Base-by-base conservation (phyloP, 2,888 invertebrate genomes). In the Meliscaeva auricollis region DNA sequence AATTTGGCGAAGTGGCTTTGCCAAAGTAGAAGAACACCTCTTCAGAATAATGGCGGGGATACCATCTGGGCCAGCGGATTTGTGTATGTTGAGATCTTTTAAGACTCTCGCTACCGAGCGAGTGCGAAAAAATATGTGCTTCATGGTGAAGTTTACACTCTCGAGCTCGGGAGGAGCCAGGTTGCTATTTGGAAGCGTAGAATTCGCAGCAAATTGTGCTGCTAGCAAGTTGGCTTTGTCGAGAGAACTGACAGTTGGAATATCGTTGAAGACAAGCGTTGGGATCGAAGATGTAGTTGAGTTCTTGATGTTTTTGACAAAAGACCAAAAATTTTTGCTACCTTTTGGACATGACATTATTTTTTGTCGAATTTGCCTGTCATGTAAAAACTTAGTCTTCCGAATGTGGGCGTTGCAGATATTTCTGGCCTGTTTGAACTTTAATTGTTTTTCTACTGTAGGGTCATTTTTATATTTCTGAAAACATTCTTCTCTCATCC, bases 31-130 rank as follows among this genome's bases (percentile, higher is more conserved):
- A 52, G 52, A 52, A 56, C 70, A 48, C 48, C 58, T 72, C 72
- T 58, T 58, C 72, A 60, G 35, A 72, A 69, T 7, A 17, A 69
- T 26, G 9, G 69, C 46, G 58, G 60, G 9, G 15, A 60, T 60
- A 72, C 58, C 58, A 72, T 50, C 72, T 17, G 32, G 46, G 7
- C 58, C 58, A 72, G 46, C 72, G 58, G 60, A 66, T 66, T 46
- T 66, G 17, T 66, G 46, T 6, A 66, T 15, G 48, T 66, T 30
- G 9, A 66, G 48, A 46, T 58, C 48, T 48, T 72, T 48, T 7
- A 60, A 44, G 22, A 50, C 66, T 66, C 32, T 32, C 15, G 44
- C 44, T 17, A 44, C 22, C 22, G 41, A 38, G 54, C 41, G 69
- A 69, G 44, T 69, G 44, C 41, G 54, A 17, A 44, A 69, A 22